Evolutionary conservation across 2,888 invertebrate genomes (phyloP).

Genomic region (Rhogogaster chlorosoma): DNA sequence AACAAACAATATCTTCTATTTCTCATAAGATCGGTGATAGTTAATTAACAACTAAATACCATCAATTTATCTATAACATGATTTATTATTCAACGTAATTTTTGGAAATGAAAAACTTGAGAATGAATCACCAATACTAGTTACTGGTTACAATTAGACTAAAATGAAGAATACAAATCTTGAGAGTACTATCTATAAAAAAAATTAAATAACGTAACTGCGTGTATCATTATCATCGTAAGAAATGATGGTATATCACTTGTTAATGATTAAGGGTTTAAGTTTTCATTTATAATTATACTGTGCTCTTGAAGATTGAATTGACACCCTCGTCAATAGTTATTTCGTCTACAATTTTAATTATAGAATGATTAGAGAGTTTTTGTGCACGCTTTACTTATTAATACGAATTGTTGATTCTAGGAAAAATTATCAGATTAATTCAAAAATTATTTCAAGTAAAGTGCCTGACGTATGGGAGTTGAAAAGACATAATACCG

Average conservation of each 20-base stretch:
- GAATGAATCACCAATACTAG: background rate
- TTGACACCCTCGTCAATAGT: background rate
- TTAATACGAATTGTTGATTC: slow-evolving; percentile 16
- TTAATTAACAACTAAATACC: background rate
- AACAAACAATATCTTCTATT: background rate
- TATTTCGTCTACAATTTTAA: slow-evolving; percentile 16
- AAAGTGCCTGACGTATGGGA: slow-evolving; percentile 40
- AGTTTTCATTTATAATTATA: slow-evolving; percentile 11
- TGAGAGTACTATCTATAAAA: slow-evolving; percentile 5
- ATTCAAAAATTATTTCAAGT: slow-evolving; percentile 24
- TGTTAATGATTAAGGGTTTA: slow-evolving; percentile 17
- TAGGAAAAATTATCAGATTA: slow-evolving; percentile 4
- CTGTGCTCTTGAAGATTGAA: background rate
- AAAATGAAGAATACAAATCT: slow-evolving; percentile 10
- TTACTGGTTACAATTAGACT: background rate
- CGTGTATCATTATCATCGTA: slow-evolving; percentile 11
- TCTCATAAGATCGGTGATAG: background rate
- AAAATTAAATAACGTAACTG: background rate
- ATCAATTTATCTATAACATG: background rate
- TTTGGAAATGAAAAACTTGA: background rate
- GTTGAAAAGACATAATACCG: slow-evolving; percentile 10
- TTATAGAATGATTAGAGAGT: slow-evolving; percentile 17
- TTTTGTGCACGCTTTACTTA: slow-evolving; percentile 14
- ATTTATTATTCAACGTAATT: background rate
- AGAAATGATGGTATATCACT: background rate